These are phyloP conservation scores for Chaetodon trifascialis DNA, from an alignment of 2,113 vertebrate species.

Conservation along the genomic window DNA sequence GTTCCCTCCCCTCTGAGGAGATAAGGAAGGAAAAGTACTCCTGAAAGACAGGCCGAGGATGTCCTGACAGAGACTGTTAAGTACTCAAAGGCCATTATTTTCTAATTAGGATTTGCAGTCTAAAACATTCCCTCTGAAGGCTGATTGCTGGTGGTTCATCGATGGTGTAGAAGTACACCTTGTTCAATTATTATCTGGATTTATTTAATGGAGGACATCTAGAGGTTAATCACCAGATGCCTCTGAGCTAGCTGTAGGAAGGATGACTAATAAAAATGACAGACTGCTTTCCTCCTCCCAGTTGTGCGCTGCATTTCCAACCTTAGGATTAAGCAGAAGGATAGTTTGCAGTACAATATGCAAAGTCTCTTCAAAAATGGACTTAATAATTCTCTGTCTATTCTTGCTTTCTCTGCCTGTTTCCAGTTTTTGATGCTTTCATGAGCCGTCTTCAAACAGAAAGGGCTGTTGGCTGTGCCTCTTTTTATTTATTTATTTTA, in stretches of 20 bases:
- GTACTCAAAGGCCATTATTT: slow-evolving; percentile 56
- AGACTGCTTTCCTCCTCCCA: neutral
- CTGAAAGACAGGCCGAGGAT: slow-evolving; percentile 8
- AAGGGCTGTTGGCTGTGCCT: neutral
- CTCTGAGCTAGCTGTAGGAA: slow-evolving; percentile 53
- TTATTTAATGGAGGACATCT: slow-evolving; percentile 73
- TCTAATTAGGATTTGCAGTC: slow-evolving; percentile 66
- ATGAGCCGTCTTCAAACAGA: slow-evolving; percentile 44
- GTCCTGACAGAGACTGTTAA: slow-evolving; percentile 40
- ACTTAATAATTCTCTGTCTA: neutral
- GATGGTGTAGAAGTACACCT: slow-evolving; percentile 64
- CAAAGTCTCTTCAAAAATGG: neutral
- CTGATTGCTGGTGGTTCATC: slow-evolving; percentile 53
- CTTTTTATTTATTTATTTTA: neutral
- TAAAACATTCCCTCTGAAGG: slow-evolving; percentile 40
- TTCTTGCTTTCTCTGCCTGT: neutral
- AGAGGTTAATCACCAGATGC: slow-evolving; percentile 75
- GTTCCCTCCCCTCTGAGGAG: slow-evolving; percentile 4
- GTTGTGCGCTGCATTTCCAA: slow-evolving; percentile 12
- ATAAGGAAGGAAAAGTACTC: slow-evolving; percentile 3
- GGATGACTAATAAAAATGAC: slow-evolving; percentile 69
- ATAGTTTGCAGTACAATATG: neutral
- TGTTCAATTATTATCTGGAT: slow-evolving; percentile 72
- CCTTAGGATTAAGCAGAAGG: slow-evolving; percentile 3
- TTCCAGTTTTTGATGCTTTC: slow-evolving; percentile 18